phyloP scores from a whole-genome alignment of 2,113 vertebrate species.

The Heterochromis multidens region DNA sequence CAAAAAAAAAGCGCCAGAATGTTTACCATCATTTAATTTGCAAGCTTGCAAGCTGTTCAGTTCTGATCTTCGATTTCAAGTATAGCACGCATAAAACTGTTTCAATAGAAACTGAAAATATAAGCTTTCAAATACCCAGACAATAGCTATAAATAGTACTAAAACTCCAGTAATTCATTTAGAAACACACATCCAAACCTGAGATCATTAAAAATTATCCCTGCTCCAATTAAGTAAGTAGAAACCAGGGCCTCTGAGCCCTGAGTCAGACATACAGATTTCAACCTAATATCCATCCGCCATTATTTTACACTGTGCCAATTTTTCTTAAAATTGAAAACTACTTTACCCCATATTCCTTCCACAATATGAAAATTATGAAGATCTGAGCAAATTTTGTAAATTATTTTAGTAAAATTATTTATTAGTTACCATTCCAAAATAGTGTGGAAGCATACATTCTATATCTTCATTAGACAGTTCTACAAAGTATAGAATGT shows the following conservation, averaged over 20 bases:
- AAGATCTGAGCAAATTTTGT: neutral
- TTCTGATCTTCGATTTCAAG: neutral
- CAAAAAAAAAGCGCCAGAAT: neutral
- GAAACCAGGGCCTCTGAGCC: neutral
- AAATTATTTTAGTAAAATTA: neutral
- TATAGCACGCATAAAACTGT: neutral
- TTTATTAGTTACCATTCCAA: neutral
- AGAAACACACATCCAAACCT: constrained; percentile 3
- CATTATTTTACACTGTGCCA: neutral
- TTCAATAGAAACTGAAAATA: neutral
- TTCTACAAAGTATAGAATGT: neutral
- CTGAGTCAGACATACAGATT: neutral
- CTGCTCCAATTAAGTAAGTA: accelerated
- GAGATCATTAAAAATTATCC: neutral
- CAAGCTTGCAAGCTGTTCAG: neutral
- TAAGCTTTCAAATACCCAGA: neutral
- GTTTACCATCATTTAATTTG: neutral
- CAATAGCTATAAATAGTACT: neutral
- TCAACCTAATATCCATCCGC: neutral
- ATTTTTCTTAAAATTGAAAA: neutral
- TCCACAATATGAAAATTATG: neutral
- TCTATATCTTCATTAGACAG: neutral
- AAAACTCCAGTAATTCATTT: neutral
- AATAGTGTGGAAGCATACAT: neutral
- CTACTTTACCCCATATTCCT: neutral